These are phyloP conservation scores for Otolemur crassicaudatus DNA, from an alignment of 2,797 vertebrate species.

Conservation along the genomic window DNA sequence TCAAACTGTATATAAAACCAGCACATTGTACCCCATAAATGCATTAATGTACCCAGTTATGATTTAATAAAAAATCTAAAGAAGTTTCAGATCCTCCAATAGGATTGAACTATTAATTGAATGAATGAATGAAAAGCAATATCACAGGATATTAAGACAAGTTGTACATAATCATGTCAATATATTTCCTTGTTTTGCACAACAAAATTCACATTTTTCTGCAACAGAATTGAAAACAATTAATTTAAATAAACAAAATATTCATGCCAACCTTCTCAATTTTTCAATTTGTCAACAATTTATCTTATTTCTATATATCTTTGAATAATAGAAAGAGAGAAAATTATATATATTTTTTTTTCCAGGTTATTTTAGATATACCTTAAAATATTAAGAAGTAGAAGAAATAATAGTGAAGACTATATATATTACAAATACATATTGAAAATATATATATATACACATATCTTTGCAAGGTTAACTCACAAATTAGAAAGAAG, in stretches of 20 bases:
- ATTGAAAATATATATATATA: background rate
- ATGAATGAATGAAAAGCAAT: background rate
- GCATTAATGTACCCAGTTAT: no score
- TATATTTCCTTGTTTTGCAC: background rate
- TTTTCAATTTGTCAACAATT: background rate
- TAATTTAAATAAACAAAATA: conserved; percentile 27
- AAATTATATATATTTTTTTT: background rate
- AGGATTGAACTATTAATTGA: background rate
- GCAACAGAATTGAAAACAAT: background rate
- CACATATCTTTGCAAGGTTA: background rate
- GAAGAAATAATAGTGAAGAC: no score
- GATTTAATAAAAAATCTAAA: background rate
- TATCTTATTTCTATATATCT: background rate
- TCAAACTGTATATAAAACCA: no score
- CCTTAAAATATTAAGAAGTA: no score
- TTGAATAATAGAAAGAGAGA: background rate
- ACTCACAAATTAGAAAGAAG: background rate
- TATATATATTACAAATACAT: no score
- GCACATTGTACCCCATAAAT: no score
- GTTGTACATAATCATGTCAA: background rate
- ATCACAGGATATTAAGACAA: background rate
- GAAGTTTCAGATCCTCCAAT: background rate
- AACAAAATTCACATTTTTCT: background rate
- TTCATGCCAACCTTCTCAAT: background rate
- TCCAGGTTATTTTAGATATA: background rate